phyloP scores from a whole-genome alignment of 2,113 vertebrate species.

The Cercopithecus mona region DNA sequence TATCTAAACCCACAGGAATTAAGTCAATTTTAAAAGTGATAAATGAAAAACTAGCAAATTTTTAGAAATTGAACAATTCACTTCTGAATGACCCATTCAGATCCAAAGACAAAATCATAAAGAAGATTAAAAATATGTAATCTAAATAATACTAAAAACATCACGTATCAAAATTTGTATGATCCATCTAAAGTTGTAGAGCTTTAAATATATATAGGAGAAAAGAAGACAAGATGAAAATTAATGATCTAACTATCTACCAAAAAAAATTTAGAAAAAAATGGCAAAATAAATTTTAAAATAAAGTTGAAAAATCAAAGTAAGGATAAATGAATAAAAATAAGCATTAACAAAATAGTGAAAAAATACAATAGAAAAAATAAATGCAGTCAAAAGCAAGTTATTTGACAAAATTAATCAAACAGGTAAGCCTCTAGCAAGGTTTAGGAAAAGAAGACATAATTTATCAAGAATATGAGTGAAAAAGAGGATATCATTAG shows the following conservation, averaged over 20 bases:
- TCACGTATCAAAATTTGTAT: neutral
- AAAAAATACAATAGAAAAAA: neutral
- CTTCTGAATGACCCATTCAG: neutral
- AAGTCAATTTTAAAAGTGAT: neutral
- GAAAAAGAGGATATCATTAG: neutral
- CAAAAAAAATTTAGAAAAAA: neutral
- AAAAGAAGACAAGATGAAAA: neutral
- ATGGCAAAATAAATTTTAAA: neutral
- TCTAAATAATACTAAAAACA: neutral
- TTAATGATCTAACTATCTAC: neutral
- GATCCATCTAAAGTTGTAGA: neutral
- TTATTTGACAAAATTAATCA: neutral
- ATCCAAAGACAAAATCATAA: neutral
- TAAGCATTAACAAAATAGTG: neutral
- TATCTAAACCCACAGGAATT: neutral
- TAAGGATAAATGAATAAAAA: neutral
- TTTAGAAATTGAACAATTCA: neutral
- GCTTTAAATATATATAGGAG: neutral
- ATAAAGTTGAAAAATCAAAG: neutral
- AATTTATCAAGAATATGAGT: neutral
- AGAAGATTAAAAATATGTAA: neutral
- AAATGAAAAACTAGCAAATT: neutral
- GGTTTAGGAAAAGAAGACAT: neutral
- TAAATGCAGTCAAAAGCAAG: neutral
- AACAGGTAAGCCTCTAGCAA: neutral